phyloP scores from a whole-genome alignment of 2,888 invertebrate species.

The Chloroclystis v-ata region DNA sequence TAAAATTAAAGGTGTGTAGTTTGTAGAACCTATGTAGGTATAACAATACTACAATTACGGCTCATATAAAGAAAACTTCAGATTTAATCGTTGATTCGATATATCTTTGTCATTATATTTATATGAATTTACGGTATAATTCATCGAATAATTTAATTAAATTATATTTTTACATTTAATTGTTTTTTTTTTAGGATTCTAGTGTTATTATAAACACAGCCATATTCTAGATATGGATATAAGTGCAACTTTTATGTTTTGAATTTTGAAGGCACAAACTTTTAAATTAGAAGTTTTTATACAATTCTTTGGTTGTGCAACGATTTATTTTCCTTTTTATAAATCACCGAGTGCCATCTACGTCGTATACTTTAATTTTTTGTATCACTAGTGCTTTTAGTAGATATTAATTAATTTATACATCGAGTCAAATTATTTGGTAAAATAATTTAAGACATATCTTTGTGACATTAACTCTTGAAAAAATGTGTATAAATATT shows the following conservation, averaged over 20 bases:
- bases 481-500: too few species aligned
- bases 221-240: too few species aligned
- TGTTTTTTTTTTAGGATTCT: neutral
- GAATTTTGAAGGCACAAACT: neutral
- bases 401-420: constrained; percentile 3
- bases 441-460: constrained; percentile 5
- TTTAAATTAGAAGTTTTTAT: neutral
- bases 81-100: too few species aligned
- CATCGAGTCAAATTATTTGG: constrained; percentile 6
- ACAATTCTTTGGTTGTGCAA: constrained; percentile 51
- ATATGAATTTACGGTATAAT: too few species aligned
- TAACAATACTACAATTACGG: too few species aligned
- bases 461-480: neutral
- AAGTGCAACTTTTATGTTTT: neutral
- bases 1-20: constrained; percentile 42
- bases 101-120: too few species aligned
- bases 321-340: constrained; percentile 33
- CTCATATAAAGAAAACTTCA: too few species aligned
- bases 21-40: constrained; percentile 38
- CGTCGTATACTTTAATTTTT: neutral
- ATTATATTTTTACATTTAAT: too few species aligned
- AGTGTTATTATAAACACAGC: too few species aligned
- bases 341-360: constrained; percentile 18
- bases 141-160: too few species aligned
- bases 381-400: constrained; percentile 9